A percentile compares a stretch with the other conserved stretches of the same genome.
Conservation (phyloP, 92 coral and sea anemone genomes). For the Epizoanthus rinbou region DNA sequence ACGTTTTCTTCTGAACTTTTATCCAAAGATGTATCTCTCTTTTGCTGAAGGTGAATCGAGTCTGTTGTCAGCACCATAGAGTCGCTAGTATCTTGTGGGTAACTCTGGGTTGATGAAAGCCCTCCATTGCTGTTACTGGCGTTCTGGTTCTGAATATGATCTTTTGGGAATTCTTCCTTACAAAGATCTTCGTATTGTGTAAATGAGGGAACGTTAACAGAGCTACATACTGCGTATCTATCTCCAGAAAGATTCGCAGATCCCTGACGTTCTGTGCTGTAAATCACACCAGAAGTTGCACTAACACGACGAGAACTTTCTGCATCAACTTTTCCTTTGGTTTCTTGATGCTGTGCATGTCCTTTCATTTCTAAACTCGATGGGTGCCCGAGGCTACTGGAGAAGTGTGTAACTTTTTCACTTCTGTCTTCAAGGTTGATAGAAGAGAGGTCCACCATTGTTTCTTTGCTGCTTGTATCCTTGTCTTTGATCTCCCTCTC, state of each 20-base stretch:
- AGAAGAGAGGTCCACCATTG: neutral
- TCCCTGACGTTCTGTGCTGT: neutral
- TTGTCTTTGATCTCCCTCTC: neutral
- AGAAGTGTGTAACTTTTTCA: neutral
- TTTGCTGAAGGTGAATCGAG: neutral
- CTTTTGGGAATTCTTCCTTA: slow-evolving; percentile 2
- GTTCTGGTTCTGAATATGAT: neutral
- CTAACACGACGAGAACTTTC: neutral
- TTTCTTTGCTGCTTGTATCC: neutral
- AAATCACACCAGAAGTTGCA: neutral
- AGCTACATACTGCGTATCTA: neutral
- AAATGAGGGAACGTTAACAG: neutral
- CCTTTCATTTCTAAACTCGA: neutral
- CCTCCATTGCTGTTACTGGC: neutral
- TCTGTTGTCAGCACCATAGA: neutral
- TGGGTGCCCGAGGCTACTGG: neutral
- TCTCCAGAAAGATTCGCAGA: neutral
- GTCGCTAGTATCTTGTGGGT: neutral
- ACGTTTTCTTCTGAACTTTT: neutral
- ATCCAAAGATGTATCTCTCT: neutral
- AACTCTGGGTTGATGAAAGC: neutral
- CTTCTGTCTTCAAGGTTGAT: neutral
- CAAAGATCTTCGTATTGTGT: neutral
- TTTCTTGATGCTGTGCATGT: neutral
- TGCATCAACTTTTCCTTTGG: neutral